Base-by-base conservation (phyloP, 2,113 vertebrate genomes). In the Melospiza melodia region DNA sequence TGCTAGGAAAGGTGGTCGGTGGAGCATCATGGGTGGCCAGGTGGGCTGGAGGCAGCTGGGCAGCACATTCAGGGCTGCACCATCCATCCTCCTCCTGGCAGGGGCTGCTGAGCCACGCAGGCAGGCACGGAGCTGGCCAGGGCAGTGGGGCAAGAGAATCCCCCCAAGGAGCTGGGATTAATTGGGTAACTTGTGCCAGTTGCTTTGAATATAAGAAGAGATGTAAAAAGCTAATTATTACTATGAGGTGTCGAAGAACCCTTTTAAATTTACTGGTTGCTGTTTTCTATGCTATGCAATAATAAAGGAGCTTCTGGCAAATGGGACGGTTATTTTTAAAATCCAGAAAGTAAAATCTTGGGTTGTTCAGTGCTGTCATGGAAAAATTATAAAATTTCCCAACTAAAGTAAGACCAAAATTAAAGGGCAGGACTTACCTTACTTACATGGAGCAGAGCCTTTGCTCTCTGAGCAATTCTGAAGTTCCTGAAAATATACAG, bases 41-140 rank as follows among this genome's bases (percentile, higher is more conserved):
- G 13, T 35, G 73, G 43, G 39, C 57, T 82, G 0, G 0, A 72
- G 71, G 30, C 52, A 93, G 48, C n/a, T 51, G 27, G 30, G n/a
- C 54, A 44, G 19, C 10, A 9, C 2, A 18, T 0, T 0, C 30
- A 48, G 35, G 16, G 18, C 33, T 9, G 0, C 21, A 9, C 15
- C 35, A 51, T 54, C 24, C 10, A 5, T 63, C 13, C 28, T 61
- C 12, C 21, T 63, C 43, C 48, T 59, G 48, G 25, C 21, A 15
- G 1, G 1, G n/a, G 15, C 31, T 69, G 31, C 69, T 37, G 46
- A 39, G 35, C 52, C 28, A 2, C 1, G 1, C 2, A 8, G 31
- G 11, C 3, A 7, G 28, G 37, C 59, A 44, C 0, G 0, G 73
- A 77, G 27, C 55, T 35, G 33, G 37, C 24, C 6, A 14, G n/a